Base-by-base conservation (phyloP, 2,113 vertebrate genomes). In the Leptodactylus fuscus region DNA sequence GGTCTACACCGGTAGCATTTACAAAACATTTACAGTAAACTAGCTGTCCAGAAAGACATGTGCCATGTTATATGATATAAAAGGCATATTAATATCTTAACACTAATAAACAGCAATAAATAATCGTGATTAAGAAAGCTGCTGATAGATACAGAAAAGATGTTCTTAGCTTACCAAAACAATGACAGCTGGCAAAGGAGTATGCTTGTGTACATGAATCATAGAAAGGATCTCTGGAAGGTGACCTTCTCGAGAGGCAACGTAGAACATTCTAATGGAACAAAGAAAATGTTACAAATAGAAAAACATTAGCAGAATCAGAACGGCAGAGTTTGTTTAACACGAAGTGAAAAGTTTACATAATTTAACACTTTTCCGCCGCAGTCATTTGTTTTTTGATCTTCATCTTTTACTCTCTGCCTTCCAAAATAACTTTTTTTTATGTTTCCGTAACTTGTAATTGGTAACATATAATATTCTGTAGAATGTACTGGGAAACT, bases 211-310 rank as follows among this genome's bases (percentile, higher is more conserved):
- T 88, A 99, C 89, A 82, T 99, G 97, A 93, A 99, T 96, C 98
- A 99, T 99, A 87, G 97, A 99, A 87, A 99, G 93, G 88, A 99
- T 96, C 91, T 97, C 95, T 2, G 98, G 98, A 89, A 99, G 96
- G 87, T 99, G 98, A 90, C 97, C 96, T 93, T 99, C 98, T 62
- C 98, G 97, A 60, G 98, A 99, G 0, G 97, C 98, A 69, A 98
- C 97, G 12, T 93, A 97, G 91, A 98, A 98, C 93, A 97, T 95
- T 94, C 98, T 99, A 90, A 88, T 85, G 89, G 89, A 88, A 93
- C 90, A 93, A 93, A 92, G 83, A 16, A 69, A 22, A 38, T 38
- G 16, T 69, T 36, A 69, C 32, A 36, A 20, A 36, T 38, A 69
- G 18, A 32, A 38, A 22, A 38, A 38, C 32, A 69, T 20, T 10